Conservation (phyloP, 2,888 invertebrate genomes). For the Lissonota sp. region DNA sequence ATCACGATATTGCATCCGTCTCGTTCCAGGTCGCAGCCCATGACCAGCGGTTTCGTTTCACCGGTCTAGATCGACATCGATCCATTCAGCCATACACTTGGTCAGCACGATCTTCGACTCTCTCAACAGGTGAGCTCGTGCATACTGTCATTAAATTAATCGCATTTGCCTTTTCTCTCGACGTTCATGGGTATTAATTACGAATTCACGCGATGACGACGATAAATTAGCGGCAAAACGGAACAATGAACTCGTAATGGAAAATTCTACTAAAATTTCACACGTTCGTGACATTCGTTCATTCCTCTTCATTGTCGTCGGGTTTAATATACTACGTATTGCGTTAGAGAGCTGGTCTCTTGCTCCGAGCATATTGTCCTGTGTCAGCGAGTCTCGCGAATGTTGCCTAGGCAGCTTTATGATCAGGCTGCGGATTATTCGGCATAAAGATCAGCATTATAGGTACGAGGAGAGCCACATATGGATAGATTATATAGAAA, state of each 20-base stretch:
- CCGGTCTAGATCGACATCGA: constrained; percentile 86
- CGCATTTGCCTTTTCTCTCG: background rate
- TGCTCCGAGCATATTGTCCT: too few relatives aligned
- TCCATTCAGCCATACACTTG: constrained; percentile 13
- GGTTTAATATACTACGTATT: too few relatives aligned
- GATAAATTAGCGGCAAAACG: constrained; percentile 66
- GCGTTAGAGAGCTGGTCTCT: too few relatives aligned
- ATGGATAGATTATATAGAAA: constrained; percentile 45
- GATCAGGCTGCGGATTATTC: constrained; percentile 74
- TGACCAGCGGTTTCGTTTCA: constrained; percentile 90
- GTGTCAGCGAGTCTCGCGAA: too few relatives aligned
- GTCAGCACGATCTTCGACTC: constrained; percentile 45
- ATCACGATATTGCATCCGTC: constrained; percentile 40
- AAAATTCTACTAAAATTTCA: constrained; percentile 71
- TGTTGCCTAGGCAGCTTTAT: too few relatives aligned
- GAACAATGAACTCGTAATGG: constrained; percentile 81
- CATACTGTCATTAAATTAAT: constrained; percentile 20
- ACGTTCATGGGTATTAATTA: background rate
- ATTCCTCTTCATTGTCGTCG: too few relatives aligned
- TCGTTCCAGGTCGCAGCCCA: constrained; percentile 89
- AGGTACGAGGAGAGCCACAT: constrained; percentile 42
- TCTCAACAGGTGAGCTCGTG: constrained; percentile 63
- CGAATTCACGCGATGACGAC: background rate
- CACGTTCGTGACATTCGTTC: too few relatives aligned
- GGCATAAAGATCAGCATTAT: constrained; percentile 55